A percentile compares a stretch with the other conserved stretches of the same genome.
Evolutionary conservation across 2,888 invertebrate genomes (phyloP).

Genomic region (Oscheius sp.): DNA sequence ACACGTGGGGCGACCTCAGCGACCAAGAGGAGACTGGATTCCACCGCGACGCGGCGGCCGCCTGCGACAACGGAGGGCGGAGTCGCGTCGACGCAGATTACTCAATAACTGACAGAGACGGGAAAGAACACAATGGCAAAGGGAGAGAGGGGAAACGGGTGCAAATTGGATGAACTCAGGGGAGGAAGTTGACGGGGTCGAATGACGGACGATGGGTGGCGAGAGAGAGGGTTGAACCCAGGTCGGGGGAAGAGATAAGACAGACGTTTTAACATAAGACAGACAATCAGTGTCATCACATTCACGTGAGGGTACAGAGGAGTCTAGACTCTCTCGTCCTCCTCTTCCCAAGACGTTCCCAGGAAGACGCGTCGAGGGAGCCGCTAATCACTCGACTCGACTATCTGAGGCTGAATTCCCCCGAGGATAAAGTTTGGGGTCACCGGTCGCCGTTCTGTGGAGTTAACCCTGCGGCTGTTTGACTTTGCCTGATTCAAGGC

Average conservation of each 20-base stretch:
- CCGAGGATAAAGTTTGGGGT: background rate
- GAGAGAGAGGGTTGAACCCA: constrained; percentile 10
- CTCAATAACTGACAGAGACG: constrained; percentile 17
- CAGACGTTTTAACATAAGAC: background rate
- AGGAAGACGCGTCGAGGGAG: no score
- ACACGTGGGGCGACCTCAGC: constrained; percentile 23
- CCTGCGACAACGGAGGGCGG: no score
- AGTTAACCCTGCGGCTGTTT: background rate
- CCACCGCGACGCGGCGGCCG: background rate
- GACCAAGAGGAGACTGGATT: constrained; percentile 15
- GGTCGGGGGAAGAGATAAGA: background rate
- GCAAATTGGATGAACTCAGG: background rate
- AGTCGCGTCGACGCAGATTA: constrained; percentile 19
- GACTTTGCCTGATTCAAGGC: constrained; percentile 22
- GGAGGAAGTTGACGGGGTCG: background rate
- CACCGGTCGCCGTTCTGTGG: background rate
- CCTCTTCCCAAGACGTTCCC: no score
- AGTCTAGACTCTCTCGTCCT: no score
- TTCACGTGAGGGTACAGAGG: no score
- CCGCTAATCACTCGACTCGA: no score
- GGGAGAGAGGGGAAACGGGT: background rate
- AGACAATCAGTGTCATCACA: no score
- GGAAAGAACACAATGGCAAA: constrained; percentile 24
- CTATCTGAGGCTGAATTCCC: no score
- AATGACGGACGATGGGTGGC: background rate